phyloP scores from a whole-genome alignment of 2,797 vertebrate species.

The Anolis apletophallus region DNA sequence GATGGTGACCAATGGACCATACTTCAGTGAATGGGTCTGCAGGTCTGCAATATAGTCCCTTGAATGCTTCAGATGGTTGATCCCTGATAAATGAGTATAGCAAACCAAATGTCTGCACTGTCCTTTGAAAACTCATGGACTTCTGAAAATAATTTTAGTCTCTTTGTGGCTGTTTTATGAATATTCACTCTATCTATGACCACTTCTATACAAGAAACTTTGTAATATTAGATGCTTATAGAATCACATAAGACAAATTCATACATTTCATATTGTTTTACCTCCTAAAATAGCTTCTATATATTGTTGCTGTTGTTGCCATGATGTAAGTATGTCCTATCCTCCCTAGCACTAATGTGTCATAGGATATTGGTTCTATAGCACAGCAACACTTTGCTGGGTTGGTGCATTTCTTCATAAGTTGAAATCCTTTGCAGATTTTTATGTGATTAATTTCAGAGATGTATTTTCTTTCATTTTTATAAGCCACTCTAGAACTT shows the following conservation, averaged over 20 bases:
- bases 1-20: conserved; percentile 37
- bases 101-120: conserved; percentile 19
- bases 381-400: too few species aligned
- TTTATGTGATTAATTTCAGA: background rate
- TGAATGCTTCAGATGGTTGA: conserved; percentile 25
- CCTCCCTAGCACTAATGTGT: background rate
- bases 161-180: background rate
- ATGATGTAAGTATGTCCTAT: too few species aligned
- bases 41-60: background rate
- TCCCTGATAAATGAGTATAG: conserved; percentile 26
- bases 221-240: background rate
- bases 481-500: background rate
- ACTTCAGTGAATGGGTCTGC: conserved; percentile 25
- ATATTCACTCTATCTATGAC: background rate
- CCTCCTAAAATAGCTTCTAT: background rate
- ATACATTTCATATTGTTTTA: background rate
- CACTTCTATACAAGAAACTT: background rate
- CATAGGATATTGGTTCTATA: background rate
- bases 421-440: background rate
- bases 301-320: background rate
- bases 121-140: conserved; percentile 10
- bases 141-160: background rate
- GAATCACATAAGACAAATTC: background rate
- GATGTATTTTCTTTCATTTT: background rate
- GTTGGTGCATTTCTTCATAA: background rate